Base-by-base conservation (phyloP, 2,797 vertebrate species). In the Labroides dimidiatus region DNA sequence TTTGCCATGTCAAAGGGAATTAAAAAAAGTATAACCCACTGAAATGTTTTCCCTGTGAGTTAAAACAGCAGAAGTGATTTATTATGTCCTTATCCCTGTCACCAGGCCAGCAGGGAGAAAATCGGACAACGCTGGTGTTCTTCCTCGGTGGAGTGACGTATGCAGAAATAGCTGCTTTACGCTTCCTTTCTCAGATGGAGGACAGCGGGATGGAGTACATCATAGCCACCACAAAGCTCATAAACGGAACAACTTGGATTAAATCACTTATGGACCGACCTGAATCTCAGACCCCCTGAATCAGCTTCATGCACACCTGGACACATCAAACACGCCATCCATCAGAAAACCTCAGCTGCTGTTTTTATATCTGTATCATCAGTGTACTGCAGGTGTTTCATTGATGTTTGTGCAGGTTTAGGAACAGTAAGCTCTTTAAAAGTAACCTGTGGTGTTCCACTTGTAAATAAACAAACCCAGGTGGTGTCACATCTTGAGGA, bases 111-210 rank as follows among this genome's bases (percentile, higher is more conserved):
- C 97, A 98, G 0, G 97, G 98, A 64, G 98, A 99, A 91, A 99
- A 97, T 88, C 90, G 97, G 58, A 96, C 97, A 5, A 98, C 97
- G 0, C 92, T 99, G 86, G 93, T 99, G 43, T 99, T 99, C 90
- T 99, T 99, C 85, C 95, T 99, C 0, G 98, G 98, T 0, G 98
- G 98, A 0, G 96, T 99, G 39, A 96, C 98, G 0, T 99, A 97
- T 0, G 98, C 98, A 0, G 98, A 99, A 81, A 97, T 99, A 24
- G 97, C 98, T 0, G 98, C 98, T 0, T 94, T 99, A 36, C 93
- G 98, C 2, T 99, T 99, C 64, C 95, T 99, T 48, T 99, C 98
- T 21, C 97, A 99, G 56, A 94, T 98, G 95, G 98, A 99, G 77
- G 98, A 99, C 16, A 95, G 97, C 6, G 96, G 97, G 54, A 99